These are phyloP conservation scores for Brachionichthys hirsutus DNA, from an alignment of 2,113 vertebrate genomes.

Conservation along the genomic window DNA sequence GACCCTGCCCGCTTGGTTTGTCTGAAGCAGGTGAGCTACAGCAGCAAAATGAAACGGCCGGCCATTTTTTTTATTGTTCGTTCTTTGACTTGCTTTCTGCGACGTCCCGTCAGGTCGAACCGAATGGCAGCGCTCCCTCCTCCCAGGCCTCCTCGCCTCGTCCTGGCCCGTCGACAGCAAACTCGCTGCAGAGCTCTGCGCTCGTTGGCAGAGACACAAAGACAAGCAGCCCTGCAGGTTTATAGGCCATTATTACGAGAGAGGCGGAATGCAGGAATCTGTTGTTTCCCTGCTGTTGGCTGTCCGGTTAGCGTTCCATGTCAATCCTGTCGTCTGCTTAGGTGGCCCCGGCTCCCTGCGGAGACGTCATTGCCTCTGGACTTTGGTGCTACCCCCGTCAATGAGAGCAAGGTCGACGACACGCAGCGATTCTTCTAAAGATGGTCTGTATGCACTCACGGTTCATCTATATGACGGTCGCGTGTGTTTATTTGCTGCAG, in stretches of 20 bases:
- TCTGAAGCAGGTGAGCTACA: conserved; percentile 83
- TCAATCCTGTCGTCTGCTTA: conserved; percentile 25
- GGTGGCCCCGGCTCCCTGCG: conserved; percentile 83
- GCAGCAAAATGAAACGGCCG: neutral
- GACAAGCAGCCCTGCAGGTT: conserved; percentile 86
- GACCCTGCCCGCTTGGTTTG: conserved; percentile 85
- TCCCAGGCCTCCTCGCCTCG: conserved; percentile 76
- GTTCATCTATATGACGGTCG: neutral
- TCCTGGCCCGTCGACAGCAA: conserved; percentile 87
- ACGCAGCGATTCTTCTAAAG: neutral
- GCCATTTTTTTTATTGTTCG: neutral
- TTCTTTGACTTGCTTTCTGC: neutral
- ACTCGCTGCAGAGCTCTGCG: conserved; percentile 85
- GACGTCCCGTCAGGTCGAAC: conserved; percentile 74
- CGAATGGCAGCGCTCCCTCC: conserved; percentile 88
- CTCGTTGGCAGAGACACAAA: conserved; percentile 85
- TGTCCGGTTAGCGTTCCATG: neutral
- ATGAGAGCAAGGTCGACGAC: conserved; percentile 84
- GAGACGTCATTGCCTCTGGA: conserved; percentile 80
- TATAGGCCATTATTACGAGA: neutral
- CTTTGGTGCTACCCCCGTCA: conserved; percentile 89
- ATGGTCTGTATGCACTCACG: neutral
- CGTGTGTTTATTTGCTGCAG: conserved; percentile 63
- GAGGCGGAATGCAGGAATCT: no score
- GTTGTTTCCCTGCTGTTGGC: no score